phyloP scores from a whole-genome alignment of 2,888 invertebrate species.

The Hydrotaea cyrtoneurina region DNA sequence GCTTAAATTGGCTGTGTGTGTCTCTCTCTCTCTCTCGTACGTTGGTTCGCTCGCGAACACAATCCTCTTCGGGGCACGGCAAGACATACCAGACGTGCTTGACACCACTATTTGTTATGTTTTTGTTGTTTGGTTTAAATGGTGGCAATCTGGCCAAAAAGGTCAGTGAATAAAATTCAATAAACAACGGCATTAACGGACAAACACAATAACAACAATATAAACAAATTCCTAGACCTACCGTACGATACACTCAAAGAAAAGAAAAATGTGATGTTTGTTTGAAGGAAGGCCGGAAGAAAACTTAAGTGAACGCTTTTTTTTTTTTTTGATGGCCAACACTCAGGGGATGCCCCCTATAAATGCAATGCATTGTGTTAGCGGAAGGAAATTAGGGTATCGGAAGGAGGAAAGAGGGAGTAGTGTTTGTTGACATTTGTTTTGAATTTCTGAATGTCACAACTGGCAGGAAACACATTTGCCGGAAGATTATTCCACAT shows the following conservation, averaged over 20 bases:
- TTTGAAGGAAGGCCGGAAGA: too few relatives aligned
- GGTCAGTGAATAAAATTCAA: constrained; percentile 46
- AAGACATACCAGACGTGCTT: neutral
- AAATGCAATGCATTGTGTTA: too few relatives aligned
- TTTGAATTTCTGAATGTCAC: too few relatives aligned
- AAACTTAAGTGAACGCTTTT: too few relatives aligned
- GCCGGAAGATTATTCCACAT: too few relatives aligned
- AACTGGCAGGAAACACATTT: too few relatives aligned
- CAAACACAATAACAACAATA: neutral
- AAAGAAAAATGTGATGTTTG: neutral
- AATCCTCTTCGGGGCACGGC: constrained; percentile 10
- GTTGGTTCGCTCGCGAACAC: too few relatives aligned
- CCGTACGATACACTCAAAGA: neutral
- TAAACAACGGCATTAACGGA: constrained; percentile 14
- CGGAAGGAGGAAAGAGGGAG: too few relatives aligned
- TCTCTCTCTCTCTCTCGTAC: neutral
- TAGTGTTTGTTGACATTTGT: too few relatives aligned
- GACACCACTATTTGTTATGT: neutral
- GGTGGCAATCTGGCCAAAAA: constrained; percentile 46
- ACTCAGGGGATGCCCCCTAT: too few relatives aligned
- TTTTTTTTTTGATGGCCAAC: too few relatives aligned
- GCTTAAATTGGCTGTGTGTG: constrained; percentile 1
- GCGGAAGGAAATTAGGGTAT: too few relatives aligned
- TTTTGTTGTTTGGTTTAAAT: constrained; percentile 2
- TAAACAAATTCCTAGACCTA: neutral